These are phyloP conservation scores for Diadegma fenestrale DNA, from an alignment of 2,888 invertebrate genomes.

Conservation along the genomic window DNA sequence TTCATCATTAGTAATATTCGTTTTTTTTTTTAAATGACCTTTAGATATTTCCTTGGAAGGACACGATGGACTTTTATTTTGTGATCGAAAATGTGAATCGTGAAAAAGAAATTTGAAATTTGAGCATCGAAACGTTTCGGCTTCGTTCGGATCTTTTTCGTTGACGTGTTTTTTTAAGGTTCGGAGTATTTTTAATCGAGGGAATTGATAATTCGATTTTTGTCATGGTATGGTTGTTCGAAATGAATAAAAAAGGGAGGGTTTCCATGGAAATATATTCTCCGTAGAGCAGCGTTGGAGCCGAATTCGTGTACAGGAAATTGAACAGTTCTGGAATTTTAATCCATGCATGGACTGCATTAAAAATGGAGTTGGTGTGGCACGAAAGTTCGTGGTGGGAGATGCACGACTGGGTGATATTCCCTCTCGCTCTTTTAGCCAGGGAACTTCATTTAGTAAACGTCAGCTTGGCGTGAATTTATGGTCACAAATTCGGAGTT, in stretches of 20 bases:
- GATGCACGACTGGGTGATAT: conserved; percentile 43
- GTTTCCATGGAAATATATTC: conserved; percentile 15
- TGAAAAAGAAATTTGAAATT: too few relatives aligned
- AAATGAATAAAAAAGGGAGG: neutral
- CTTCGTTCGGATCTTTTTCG: neutral
- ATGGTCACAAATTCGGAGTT: conserved; percentile 68
- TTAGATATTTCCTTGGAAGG: neutral
- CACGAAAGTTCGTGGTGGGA: conserved; percentile 27
- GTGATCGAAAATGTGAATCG: neutral
- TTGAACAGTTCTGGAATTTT: conserved; percentile 61
- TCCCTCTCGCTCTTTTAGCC: conserved; percentile 53
- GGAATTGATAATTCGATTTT: conserved; percentile 1
- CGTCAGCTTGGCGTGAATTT: conserved; percentile 66
- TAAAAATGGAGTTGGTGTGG: conserved; percentile 56
- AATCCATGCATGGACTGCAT: conserved; percentile 55
- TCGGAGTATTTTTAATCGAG: neutral
- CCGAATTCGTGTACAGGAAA: conserved; percentile 57
- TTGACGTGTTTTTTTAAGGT: neutral
- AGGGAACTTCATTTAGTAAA: conserved; percentile 68
- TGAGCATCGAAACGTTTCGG: too few relatives aligned
- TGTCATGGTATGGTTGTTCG: neutral
- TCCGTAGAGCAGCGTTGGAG: conserved; percentile 11
- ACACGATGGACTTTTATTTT: neutral
- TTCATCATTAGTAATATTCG: neutral
- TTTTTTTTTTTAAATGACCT: neutral